Percentiles rank a stretch among this genome's conserved stretches.
phyloP scores from a whole-genome alignment of 2,797 vertebrate species.

The Anableps anableps region DNA sequence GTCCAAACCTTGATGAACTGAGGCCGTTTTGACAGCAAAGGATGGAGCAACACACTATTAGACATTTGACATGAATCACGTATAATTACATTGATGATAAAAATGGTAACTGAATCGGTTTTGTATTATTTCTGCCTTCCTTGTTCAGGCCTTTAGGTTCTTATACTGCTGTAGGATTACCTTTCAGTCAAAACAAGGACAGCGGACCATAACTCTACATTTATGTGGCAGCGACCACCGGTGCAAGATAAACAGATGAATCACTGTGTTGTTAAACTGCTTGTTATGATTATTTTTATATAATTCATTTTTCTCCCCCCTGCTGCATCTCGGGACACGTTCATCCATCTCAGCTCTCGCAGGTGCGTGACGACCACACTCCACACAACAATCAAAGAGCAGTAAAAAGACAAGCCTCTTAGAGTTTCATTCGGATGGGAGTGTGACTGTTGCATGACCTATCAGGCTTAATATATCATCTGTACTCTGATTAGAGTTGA shows the following conservation, averaged over 20 bases:
- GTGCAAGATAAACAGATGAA: neutral
- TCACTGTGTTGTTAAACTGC: neutral
- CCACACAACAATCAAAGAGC: conserved; percentile 1
- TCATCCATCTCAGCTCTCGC: conserved; percentile 72
- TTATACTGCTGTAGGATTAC: neutral
- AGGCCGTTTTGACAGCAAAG: neutral
- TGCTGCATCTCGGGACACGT: conserved; percentile 52
- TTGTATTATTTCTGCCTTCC: neutral
- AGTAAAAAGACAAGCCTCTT: conserved; percentile 15
- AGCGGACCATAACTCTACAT: neutral
- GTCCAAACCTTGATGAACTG: neutral
- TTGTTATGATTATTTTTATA: conserved; percentile 4
- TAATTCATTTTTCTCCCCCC: conserved; percentile 3
- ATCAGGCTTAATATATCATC: conserved; percentile 65
- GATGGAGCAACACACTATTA: neutral
- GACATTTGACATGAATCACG: neutral
- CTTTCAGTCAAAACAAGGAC: neutral
- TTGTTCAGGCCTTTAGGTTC: neutral
- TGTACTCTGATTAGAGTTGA: conserved; percentile 63
- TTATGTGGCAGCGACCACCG: neutral
- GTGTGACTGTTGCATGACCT: conserved; percentile 31
- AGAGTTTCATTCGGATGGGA: conserved; percentile 26
- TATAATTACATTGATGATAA: neutral
- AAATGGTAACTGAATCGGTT: neutral
- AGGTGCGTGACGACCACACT: conserved; percentile 66